Conservation (phyloP, 2,888 invertebrate species). For the Tetrapedia diversipes region DNA sequence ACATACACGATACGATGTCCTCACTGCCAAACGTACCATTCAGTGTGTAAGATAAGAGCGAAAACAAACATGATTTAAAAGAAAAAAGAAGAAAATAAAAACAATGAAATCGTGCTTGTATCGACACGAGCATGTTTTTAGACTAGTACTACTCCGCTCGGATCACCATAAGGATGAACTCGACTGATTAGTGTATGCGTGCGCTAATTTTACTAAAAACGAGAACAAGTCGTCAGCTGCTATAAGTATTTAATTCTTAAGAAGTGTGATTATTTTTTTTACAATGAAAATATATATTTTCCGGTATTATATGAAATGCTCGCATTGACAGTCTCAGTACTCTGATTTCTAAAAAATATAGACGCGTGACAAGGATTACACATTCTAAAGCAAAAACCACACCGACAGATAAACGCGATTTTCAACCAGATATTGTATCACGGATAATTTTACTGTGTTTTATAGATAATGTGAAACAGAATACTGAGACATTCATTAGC, state of each 20-base stretch:
- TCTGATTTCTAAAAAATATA: slow-evolving; percentile 54
- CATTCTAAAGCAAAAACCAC: neutral
- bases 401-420: slow-evolving; percentile 1
- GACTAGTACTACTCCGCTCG: slow-evolving; percentile 50
- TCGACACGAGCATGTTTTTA: slow-evolving; percentile 57
- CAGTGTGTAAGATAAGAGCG: slow-evolving; percentile 68
- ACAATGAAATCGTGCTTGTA: slow-evolving; percentile 70
- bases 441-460: slow-evolving; percentile 25
- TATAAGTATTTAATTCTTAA: slow-evolving; percentile 81
- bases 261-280: slow-evolving; percentile 82
- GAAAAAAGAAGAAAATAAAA: slow-evolving; percentile 27
- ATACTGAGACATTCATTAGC: slow-evolving; percentile 73
- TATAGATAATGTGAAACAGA: slow-evolving; percentile 53
- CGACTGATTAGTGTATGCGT: slow-evolving; percentile 79
- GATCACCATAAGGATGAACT: slow-evolving; percentile 69
- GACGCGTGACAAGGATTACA: neutral
- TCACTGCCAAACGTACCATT: slow-evolving; percentile 81
- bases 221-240: slow-evolving; percentile 79
- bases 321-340: slow-evolving; percentile 75
- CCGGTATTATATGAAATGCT: slow-evolving; percentile 82
- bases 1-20: slow-evolving; percentile 76
- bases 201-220: slow-evolving; percentile 77
- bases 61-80: slow-evolving; percentile 26
- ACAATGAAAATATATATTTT: slow-evolving; percentile 82
- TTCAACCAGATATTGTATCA: neutral